Evolutionary conservation across 2,113 vertebrate genomes (phyloP).

Genomic region (Propithecus coquereli): DNA sequence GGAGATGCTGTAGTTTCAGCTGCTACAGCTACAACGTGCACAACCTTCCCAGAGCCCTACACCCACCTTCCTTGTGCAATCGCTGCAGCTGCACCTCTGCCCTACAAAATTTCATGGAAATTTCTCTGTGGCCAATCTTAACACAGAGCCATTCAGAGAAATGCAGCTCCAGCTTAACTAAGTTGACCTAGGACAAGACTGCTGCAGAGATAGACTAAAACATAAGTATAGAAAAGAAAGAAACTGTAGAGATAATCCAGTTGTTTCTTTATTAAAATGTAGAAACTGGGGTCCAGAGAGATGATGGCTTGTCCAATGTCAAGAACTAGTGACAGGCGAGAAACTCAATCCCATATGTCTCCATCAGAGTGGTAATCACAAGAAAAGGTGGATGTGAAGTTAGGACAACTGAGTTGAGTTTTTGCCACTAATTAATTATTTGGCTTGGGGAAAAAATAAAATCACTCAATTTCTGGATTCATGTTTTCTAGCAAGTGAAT

Average conservation of each 20-base stretch:
- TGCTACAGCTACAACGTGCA: background rate
- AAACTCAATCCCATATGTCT: background rate
- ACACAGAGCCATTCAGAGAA: background rate
- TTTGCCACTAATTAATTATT: background rate
- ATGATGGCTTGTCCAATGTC: background rate
- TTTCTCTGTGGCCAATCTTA: background rate
- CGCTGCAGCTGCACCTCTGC: background rate
- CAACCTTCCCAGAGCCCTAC: background rate
- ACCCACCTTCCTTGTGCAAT: too few species aligned
- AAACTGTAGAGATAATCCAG: background rate
- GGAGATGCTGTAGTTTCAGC: background rate
- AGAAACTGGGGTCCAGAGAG: background rate
- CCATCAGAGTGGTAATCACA: background rate
- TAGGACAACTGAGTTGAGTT: background rate
- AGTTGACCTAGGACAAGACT: background rate
- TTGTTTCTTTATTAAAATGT: background rate
- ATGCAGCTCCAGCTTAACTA: background rate
- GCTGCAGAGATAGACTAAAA: background rate
- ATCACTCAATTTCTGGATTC: background rate
- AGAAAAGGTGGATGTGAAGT: background rate
- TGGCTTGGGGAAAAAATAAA: background rate
- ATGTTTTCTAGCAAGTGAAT: background rate
- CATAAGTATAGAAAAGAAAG: background rate
- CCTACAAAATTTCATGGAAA: background rate
- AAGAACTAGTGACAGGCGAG: background rate